Evolutionary conservation across 2,797 vertebrate genomes (phyloP), one percentile per base, ranked within the genome.

Genomic region (Muscicapa comitata): DNA sequence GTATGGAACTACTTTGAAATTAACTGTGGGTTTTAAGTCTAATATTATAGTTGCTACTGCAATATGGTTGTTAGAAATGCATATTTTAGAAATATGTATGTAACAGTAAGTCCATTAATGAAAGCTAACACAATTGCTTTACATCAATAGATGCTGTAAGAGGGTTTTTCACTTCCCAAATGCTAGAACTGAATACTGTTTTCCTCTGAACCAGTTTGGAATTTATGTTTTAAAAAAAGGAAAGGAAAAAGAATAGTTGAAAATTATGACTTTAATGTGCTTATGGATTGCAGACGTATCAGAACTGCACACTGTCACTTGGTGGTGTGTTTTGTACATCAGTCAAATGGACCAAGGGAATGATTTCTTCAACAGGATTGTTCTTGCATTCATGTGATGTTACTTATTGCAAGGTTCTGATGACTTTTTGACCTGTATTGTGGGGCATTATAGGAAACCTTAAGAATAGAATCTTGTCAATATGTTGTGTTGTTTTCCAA

Each of bases 401-500:
- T 45, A 45, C 43, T 45, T 23, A 45, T 45, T 45, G 23, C 43
- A 23, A 23, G 43, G 43, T 23, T 45, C 43, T 45, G 43, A 45
- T 45, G 43, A 45, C 43, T 45, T 55, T 90, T 82, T 75, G 5
- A 15, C 42, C 16, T 35, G 16, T 57, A 7, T 61, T 95, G 9
- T 66, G 13, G 14, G n/a, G 8, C 13, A 4, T 72, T 86, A 7
- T 6, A 53, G 74, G 59, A 61, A 86, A 61, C 8, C 2, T 45
- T 57, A 57, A 74, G 38, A 82, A 21, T 25, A n/a, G 48, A 74
- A 71, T 28, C 37, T 67, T 83, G 28, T 43, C 8, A 29, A 6
- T 23, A 11, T 33, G 10, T n/a, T 1, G 0, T 29, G 35, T 63
- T 0, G 0, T n/a, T 86, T 78, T 74, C 42, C 11, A 13, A 21